Conservation (phyloP, 2,888 invertebrate species). For the Syritta pipiens region DNA sequence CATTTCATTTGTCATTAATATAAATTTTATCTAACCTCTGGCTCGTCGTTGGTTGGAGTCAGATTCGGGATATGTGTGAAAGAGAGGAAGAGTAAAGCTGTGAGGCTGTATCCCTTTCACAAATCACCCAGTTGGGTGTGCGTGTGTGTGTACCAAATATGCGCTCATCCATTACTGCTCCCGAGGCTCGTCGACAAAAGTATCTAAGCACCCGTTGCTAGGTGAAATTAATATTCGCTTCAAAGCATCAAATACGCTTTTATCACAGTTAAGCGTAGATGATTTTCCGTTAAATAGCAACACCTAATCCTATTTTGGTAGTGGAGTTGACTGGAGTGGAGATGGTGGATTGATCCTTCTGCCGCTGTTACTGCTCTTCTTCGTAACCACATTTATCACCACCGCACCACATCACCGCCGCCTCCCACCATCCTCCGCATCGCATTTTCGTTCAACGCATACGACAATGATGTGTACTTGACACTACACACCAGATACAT, state of each 20-base stretch:
- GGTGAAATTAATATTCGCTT: constrained; percentile 66
- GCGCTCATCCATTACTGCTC: constrained; percentile 44
- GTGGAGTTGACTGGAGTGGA: constrained; percentile 27
- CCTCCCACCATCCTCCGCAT: neutral
- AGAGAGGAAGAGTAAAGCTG: too few relatives aligned
- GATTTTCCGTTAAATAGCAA: constrained; percentile 68
- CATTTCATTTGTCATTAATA: constrained; percentile 66
- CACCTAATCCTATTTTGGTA: constrained; percentile 63
- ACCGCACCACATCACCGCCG: constrained; percentile 13
- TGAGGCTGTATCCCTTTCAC: constrained; percentile 15
- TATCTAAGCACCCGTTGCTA: constrained; percentile 60
- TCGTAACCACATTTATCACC: constrained; percentile 64
- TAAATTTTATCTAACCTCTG: constrained; percentile 61
- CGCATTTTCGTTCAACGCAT: neutral
- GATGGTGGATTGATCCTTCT: constrained; percentile 4
- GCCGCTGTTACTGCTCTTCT: constrained; percentile 17
- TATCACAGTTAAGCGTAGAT: constrained; percentile 62
- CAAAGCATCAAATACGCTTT: constrained; percentile 61
- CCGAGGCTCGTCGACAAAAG: constrained; percentile 26
- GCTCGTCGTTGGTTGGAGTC: neutral
- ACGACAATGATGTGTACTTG: constrained; percentile 3
- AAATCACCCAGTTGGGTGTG: constrained; percentile 28
- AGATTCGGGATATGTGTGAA: neutral
- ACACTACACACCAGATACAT: neutral
- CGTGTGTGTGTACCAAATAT: constrained; percentile 33